These are phyloP conservation scores for Chascanopsetta lugubris DNA, from an alignment of 2,113 vertebrate species.

Conservation along the genomic window DNA sequence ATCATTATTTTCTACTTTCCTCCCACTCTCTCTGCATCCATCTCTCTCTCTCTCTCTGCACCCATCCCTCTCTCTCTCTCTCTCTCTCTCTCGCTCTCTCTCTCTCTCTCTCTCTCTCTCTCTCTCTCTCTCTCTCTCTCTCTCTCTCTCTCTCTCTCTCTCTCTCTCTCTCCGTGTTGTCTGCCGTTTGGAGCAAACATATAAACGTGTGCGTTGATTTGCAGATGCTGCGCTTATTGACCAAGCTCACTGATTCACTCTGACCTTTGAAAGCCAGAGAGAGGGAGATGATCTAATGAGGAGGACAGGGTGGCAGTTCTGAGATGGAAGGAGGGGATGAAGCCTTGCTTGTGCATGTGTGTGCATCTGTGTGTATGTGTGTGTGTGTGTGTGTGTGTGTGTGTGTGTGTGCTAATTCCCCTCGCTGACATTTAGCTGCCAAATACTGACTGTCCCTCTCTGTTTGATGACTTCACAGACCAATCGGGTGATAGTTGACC, in stretches of 20 bases:
- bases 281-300: slow-evolving; percentile 62
- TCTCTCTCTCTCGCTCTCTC: neutral
- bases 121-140: neutral
- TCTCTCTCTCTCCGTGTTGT: neutral
- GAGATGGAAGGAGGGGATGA: slow-evolving; percentile 45
- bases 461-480: slow-evolving; percentile 11
- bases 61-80: neutral
- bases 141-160: neutral
- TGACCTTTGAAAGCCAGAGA: slow-evolving; percentile 64
- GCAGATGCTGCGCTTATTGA: slow-evolving; percentile 56
- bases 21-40: neutral
- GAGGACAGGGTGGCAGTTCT: slow-evolving; percentile 42
- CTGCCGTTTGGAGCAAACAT: slow-evolving; percentile 27
- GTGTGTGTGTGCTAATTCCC: slow-evolving; percentile 29
- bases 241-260: slow-evolving; percentile 39
- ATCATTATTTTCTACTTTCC: slow-evolving; percentile 32
- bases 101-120: neutral
- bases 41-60: neutral
- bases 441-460: slow-evolving; percentile 34
- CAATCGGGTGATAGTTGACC: slow-evolving; percentile 4
- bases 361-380: no score
- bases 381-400: neutral
- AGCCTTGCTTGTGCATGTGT: neutral
- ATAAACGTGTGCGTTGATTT: slow-evolving; percentile 25
- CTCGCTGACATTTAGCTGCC: slow-evolving; percentile 56